Base-by-base conservation (phyloP, 2,888 invertebrate species). In the Lycia hirtaria region DNA sequence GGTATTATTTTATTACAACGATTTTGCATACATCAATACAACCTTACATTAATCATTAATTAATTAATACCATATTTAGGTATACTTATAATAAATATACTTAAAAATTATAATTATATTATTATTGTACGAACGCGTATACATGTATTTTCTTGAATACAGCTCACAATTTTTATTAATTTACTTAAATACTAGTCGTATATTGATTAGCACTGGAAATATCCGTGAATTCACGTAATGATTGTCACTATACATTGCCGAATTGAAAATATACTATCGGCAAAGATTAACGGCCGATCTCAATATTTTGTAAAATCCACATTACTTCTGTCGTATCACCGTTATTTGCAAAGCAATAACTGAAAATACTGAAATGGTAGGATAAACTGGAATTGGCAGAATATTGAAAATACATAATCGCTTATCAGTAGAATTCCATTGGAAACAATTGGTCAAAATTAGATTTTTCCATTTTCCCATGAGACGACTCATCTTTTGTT, bases 61-160 rank as follows among this genome's bases (percentile, higher is more conserved):
- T 80, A 81, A 79, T 77, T 78, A 74, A 78, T 78, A 71, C 77
- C 65, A 58, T 75, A 70, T 71, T 78, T 77, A 71, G n/a, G n/a
- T n/a, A 77, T 77, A 75, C 88, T 88, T 88, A 88, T 60, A 83
- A 86, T 87, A 89, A 88, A 88, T 89, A 90, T 72, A 56, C 83
- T 88, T 87, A 87, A 52, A 66, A 60, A 71, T 72, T 72, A 83
- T 78, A 76, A 74, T 76, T 83, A 85, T 76, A 73, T 77, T 78
- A 83, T 80, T 91, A 92, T 92, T 92, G 91, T 92, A 86, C 91
- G 85, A 85, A 88, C 81, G 91, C 91, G 91, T 92, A 92, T 92
- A 92, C 91, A 89, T 84, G 81, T 86, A 86, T 84, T 87, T 87
- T 73, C 68, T 83, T 64, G 81, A 87, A 83, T 89, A 88, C 85